Evolutionary conservation across 2,888 invertebrate genomes (phyloP).

Genomic region (Aspidiotus destructor): DNA sequence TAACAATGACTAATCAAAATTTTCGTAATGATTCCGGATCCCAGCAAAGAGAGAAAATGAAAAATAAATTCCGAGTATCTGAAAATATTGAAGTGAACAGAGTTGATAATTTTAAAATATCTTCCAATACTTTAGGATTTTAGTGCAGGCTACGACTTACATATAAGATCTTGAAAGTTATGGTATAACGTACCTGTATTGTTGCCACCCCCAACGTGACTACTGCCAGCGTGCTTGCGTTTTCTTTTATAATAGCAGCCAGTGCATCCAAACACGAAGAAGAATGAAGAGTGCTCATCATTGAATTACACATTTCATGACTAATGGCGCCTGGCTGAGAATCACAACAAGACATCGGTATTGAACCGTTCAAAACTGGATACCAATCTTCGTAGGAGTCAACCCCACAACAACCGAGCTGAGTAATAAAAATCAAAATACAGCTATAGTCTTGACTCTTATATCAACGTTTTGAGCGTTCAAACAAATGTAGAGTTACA

Average conservation of each 20-base stretch:
- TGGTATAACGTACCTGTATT: slow-evolving; percentile 34
- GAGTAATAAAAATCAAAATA: neutral
- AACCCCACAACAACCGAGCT: slow-evolving; percentile 36
- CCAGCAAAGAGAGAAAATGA: too few relatives aligned
- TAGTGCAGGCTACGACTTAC: too few relatives aligned
- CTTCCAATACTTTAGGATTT: too few relatives aligned
- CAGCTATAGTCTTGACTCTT: neutral
- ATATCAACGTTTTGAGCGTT: too few relatives aligned
- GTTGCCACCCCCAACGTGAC: slow-evolving; percentile 36
- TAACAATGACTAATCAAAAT: too few relatives aligned
- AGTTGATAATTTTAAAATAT: too few relatives aligned
- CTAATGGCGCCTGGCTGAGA: slow-evolving; percentile 35
- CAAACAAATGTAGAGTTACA: slow-evolving; percentile 25
- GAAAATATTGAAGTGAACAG: too few relatives aligned
- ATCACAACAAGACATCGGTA: slow-evolving; percentile 37
- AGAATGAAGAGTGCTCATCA: slow-evolving; percentile 29
- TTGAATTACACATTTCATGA: slow-evolving; percentile 32
- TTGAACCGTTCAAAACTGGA: slow-evolving; percentile 34
- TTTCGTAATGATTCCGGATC: too few relatives aligned
- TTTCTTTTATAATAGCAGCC: slow-evolving; percentile 34
- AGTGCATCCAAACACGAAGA: slow-evolving; percentile 35
- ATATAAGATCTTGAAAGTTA: too few relatives aligned
- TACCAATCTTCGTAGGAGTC: slow-evolving; percentile 36
- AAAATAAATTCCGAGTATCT: too few relatives aligned
- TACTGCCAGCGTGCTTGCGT: slow-evolving; percentile 35